Base-by-base conservation (phyloP, 2,113 vertebrate genomes). In the Oncorhynchus tshawytscha region DNA sequence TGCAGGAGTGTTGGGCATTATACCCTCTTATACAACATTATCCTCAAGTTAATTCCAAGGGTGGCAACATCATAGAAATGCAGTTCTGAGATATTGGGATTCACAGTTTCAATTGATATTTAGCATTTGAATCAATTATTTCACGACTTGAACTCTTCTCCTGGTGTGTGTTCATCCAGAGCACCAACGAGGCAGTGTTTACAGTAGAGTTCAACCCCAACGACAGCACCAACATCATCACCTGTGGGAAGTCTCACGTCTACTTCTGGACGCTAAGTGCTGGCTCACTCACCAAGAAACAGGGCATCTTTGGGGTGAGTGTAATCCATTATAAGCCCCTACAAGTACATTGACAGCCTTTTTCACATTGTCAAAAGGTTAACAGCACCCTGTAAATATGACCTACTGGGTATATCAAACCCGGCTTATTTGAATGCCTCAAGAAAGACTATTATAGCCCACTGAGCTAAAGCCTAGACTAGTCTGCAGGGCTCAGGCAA, bases 231-330 rank as follows among this genome's bases (percentile, higher is more conserved):
- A 95, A 93, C 84, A 96, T 98, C 77, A 94, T 98, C 91, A 97
- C 95, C 82, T 96, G 95, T 0, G 96, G 96, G 2, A 98, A 98
- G 79, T 97, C 96, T 15, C 96, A 98, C 2, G 94, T 98, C 24
- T 96, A 97, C 90, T 98, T 98, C 91, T 98, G 96, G 96, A 97
- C 93, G 4, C 93, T 96, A 87, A 95, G 54, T 3, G 88, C 91
- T 0, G 91, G 92, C 24, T 89, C 92, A 15, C 91, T 97, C 65
- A 94, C 94, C 60, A 95, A 97, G 89, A 98, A 97, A 70, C 96
- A 97, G 89, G 96, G 96, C 73, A 96, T 98, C 86, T 98, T 98
- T 82, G 96, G 96, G 86, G 96, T 98, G 86, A 95, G 92, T 83
- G 67, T 16, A 24, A 5, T 49, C 18, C 34, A 11, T 45, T 12